These are phyloP conservation scores for Paramormyrops kingsleyae DNA, from an alignment of 2,113 vertebrate genomes.

Conservation along the genomic window DNA sequence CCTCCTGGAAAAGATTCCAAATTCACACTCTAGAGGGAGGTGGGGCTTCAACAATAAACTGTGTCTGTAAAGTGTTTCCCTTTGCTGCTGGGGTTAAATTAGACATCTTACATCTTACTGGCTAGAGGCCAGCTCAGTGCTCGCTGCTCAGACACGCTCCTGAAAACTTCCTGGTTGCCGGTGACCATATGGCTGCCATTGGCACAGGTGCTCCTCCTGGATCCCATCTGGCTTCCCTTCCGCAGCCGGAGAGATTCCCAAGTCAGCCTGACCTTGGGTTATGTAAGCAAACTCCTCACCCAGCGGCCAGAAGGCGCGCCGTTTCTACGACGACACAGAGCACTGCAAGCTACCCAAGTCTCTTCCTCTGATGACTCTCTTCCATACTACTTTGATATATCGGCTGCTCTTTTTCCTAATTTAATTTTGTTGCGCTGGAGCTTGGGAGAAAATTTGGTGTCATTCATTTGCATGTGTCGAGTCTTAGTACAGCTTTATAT, in stretches of 20 bases:
- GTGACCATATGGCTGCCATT: background rate
- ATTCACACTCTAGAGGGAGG: background rate
- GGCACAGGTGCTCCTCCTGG: background rate
- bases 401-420: background rate
- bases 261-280: background rate
- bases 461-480: background rate
- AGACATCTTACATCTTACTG: background rate
- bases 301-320: background rate
- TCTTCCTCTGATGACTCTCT: background rate
- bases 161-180: background rate
- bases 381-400: background rate
- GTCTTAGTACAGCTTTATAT: background rate
- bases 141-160: background rate
- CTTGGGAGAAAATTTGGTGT: background rate
- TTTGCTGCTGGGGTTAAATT: background rate
- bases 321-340: background rate
- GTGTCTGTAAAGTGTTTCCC: background rate
- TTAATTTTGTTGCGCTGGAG: background rate
- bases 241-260: background rate
- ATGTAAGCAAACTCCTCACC: background rate
- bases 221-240: background rate
- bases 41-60: background rate
- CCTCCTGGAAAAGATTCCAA: background rate
- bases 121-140: background rate
- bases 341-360: background rate